Base-by-base conservation (phyloP, 2,797 vertebrate genomes). In the Miichthys miiuy region DNA sequence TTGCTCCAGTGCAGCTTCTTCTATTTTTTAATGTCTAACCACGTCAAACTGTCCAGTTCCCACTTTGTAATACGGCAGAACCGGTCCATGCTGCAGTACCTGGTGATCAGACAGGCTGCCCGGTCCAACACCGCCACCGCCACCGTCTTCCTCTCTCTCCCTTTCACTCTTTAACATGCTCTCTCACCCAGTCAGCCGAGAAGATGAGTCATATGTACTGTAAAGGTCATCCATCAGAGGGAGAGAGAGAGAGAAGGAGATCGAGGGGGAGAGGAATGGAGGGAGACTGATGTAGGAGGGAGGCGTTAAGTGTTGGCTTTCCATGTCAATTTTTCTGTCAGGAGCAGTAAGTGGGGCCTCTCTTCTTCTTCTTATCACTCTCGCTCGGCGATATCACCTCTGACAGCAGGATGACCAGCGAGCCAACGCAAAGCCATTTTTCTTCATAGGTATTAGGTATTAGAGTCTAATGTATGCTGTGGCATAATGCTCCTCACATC, bases 221-320 rank as follows among this genome's bases (percentile, higher is more conserved):
- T 82, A 90, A 92, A 92, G 91, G 89, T 91, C 85, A 82, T 82
- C 80, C 81, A 87, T 88, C 84, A 90, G 78, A 70, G 79, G 20
- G 48, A 52, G 76, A 21, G 83, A 23, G 61, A 13, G 11, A 20
- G 30, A 71, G 48, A 34, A 51, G n/a, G 60, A 74, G 81, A 82
- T 27, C 41, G 75, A 64, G 57, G 23, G 72, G 71, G 70, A 42
- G 72, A 76, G 58, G 17, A 55, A 34, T 13, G 51, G 75, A 66
- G 68, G 71, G 75, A 67, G 20, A 77, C 75, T 85, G 87, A 89
- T 83, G 80, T 77, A 88, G 73, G 77, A 80, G 73, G 73, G 71
- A 81, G 81, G 78, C 51, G 46, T 75, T 89, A 89, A 91, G 86
- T 91, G 90, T 87, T 86, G 64, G 82, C 88, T 88, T 88, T 82